Conservation (phyloP, 2,113 vertebrate genomes). For the Calonectris borealis region DNA sequence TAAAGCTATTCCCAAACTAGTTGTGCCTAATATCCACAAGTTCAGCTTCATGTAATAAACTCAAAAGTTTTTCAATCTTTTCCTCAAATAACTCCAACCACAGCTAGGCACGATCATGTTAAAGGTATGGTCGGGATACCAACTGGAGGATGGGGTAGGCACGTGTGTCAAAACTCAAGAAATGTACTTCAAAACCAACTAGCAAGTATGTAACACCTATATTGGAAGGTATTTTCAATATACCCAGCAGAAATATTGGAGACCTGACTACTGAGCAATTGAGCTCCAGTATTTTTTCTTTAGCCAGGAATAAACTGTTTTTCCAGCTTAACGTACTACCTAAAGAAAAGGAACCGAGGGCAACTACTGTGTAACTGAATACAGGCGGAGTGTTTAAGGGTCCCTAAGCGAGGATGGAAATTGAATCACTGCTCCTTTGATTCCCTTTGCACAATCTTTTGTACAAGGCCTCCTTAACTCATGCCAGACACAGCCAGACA, state of each 20-base stretch:
- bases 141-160: fast-evolving
- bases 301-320: not conserved
- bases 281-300: not conserved
- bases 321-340: not conserved
- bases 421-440: not conserved
- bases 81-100: not conserved
- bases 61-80: not conserved
- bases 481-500: not conserved
- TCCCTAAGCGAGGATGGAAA: not conserved
- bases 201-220: not conserved
- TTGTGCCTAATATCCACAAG: not conserved
- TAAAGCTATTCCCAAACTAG: not conserved
- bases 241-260: not conserved
- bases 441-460: not conserved
- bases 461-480: not conserved
- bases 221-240: not conserved
- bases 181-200: not conserved
- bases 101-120: fast-evolving
- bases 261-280: not conserved
- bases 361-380: not conserved
- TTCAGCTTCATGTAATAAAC: not conserved
- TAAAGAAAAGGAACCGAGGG: not conserved
- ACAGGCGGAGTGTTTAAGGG: not conserved
- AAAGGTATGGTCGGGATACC: not conserved
- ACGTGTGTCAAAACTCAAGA: not conserved